Conservation (phyloP, 2,113 vertebrate species). For the Erythrolamprus reginae region DNA sequence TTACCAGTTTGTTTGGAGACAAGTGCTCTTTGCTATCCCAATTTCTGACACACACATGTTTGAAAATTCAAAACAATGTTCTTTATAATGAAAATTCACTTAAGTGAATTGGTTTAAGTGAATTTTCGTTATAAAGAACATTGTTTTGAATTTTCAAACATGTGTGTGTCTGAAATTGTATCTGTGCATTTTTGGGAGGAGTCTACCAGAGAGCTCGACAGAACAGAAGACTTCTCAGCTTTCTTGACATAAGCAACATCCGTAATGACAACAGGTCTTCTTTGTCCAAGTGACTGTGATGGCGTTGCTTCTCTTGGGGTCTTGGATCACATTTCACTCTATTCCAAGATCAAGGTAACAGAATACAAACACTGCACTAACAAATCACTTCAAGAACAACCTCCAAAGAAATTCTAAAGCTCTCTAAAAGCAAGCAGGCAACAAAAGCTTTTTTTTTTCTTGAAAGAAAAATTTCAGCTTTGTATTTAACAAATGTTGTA, state of each 20-base stretch:
- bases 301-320: background rate
- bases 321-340: background rate
- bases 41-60: too few species aligned
- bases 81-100: too few species aligned
- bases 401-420: background rate
- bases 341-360: background rate
- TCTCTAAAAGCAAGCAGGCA: background rate
- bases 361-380: background rate
- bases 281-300: background rate
- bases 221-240: background rate
- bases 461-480: background rate
- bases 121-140: too few species aligned
- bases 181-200: too few species aligned
- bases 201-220: too few species aligned
- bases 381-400: background rate
- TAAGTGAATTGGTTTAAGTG: too few species aligned
- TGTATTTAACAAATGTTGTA: background rate
- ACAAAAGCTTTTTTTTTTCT: background rate
- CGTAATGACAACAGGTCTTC: background rate
- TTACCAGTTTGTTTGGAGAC: too few species aligned
- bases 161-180: too few species aligned
- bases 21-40: too few species aligned
- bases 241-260: background rate
- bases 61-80: too few species aligned
- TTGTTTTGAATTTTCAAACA: too few species aligned